Conservation (phyloP, 1,140 invertebrate genomes). For the Cyclina sinensis region DNA sequence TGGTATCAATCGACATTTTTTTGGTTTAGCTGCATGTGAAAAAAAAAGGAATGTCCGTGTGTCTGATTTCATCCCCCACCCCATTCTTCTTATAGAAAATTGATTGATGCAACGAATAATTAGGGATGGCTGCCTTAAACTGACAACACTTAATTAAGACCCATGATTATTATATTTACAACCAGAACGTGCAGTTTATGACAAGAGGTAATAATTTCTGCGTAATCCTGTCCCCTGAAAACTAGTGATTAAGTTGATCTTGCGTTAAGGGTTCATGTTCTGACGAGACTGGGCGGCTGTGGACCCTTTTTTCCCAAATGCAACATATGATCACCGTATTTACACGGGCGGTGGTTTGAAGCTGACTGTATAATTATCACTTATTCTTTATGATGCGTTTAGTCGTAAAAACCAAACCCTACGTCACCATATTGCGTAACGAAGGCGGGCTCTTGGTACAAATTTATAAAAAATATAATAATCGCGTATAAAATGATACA, state of each 20-base stretch:
- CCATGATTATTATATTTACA: conserved; percentile 25
- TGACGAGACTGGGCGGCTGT: neutral
- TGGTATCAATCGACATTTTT: too few species aligned
- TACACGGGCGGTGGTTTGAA: conserved; percentile 16
- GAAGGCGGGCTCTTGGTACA: neutral
- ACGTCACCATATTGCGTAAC: neutral
- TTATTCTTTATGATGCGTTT: conserved; percentile 7
- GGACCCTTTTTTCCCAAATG: neutral
- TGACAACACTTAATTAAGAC: conserved; percentile 34
- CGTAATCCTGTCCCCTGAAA: neutral
- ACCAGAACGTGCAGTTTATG: neutral
- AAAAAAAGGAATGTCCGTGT: too few species aligned
- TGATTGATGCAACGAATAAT: neutral
- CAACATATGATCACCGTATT: neutral
- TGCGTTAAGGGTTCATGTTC: neutral
- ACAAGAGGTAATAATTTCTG: conserved; percentile 9
- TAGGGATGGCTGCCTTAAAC: neutral
- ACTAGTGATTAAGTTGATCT: neutral
- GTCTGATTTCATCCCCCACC: too few species aligned
- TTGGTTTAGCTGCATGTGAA: too few species aligned
- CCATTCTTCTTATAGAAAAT: too few species aligned
- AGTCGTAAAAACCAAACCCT: neutral
- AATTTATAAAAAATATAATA: neutral
- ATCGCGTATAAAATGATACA: neutral
- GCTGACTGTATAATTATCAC: neutral